Conservation (phyloP, 2,888 invertebrate genomes). For the Elmis aenea region DNA sequence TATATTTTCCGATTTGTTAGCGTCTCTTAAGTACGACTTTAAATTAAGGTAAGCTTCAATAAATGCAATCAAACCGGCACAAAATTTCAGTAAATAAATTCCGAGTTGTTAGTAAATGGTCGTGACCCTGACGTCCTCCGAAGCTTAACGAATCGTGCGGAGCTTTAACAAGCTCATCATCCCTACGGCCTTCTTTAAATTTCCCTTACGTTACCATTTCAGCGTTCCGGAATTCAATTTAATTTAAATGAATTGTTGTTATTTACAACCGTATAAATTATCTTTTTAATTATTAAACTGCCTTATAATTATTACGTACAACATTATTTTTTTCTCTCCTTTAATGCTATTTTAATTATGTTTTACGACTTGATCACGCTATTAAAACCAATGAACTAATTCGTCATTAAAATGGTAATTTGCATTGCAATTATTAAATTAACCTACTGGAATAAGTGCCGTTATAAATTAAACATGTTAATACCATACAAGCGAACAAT, state of each 20-base stretch:
- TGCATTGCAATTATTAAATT: constrained; percentile 30
- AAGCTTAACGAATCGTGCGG: constrained; percentile 21
- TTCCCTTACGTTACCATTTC: constrained; percentile 11
- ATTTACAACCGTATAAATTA: constrained; percentile 11
- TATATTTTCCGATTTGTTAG: no score
- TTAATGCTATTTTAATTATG: constrained; percentile 21
- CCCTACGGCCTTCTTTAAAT: constrained; percentile 14
- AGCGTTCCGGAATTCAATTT: constrained; percentile 7
- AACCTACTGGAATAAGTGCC: constrained; percentile 21
- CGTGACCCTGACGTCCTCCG: constrained; percentile 31
- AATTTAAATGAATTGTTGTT: constrained; percentile 12
- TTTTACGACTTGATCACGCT: constrained; percentile 21
- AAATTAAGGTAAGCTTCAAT: constrained; percentile 25
- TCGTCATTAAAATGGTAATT: constrained; percentile 30
- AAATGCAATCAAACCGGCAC: constrained; percentile 34
- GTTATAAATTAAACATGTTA: no score
- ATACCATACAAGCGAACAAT: no score
- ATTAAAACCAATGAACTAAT: constrained; percentile 31
- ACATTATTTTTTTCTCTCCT: constrained; percentile 8
- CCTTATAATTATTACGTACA: constrained; percentile 6
- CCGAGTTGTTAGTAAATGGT: constrained; percentile 36
- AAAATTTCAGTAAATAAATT: constrained; percentile 37
- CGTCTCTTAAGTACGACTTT: no score
- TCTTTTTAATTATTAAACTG: constrained; percentile 5
- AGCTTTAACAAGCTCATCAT: constrained; percentile 17